Percentiles rank a stretch among this genome's conserved stretches.
phyloP scores from a whole-genome alignment of 2,797 vertebrate genomes.

The Artibeus lituratus region DNA sequence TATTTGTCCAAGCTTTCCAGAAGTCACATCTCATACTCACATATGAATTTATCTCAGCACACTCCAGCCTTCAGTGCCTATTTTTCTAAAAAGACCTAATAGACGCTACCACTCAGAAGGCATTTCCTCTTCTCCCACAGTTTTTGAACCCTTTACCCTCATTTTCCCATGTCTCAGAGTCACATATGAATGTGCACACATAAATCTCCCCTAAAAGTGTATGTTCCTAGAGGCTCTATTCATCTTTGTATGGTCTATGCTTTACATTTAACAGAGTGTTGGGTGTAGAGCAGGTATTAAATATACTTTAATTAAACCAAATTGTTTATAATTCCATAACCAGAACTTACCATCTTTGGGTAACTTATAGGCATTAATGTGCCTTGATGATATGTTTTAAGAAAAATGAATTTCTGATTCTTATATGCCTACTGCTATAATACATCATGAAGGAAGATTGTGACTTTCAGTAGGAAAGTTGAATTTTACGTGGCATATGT shows the following conservation, averaged over 20 bases:
- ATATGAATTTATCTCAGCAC: neutral
- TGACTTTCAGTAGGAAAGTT: neutral
- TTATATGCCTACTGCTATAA: neutral
- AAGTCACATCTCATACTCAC: neutral
- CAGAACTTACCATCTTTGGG: neutral
- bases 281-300: neutral
- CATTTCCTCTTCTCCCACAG: neutral
- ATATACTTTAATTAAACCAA: neutral
- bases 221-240: neutral
- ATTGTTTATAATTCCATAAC: neutral
- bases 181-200: neutral
- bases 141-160: neutral
- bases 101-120: neutral
- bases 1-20: neutral
- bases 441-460: neutral
- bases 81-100: neutral
- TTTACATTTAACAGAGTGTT: neutral
- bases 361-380: neutral
- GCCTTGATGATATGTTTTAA: neutral
- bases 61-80: neutral
- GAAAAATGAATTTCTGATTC: neutral
- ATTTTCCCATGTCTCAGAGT: neutral
- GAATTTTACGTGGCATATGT: neutral
- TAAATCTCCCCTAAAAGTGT: neutral
- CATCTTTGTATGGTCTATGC: neutral